phyloP scores from a whole-genome alignment of 2,888 invertebrate species.

The Meliscaeva auricollis region DNA sequence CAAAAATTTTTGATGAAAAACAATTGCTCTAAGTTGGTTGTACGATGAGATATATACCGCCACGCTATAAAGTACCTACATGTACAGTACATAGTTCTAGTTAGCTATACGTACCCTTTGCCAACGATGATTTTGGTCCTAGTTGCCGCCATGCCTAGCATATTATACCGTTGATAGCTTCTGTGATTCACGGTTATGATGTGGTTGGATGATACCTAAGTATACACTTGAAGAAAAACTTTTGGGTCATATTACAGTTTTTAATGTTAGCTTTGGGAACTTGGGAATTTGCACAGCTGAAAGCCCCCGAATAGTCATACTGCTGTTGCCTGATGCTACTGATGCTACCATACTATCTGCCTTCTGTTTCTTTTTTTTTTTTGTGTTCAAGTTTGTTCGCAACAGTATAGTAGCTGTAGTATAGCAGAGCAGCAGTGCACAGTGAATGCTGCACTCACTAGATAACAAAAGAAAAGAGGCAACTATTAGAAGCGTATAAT shows the following conservation, averaged over 20 bases:
- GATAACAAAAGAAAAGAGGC: constrained; percentile 35
- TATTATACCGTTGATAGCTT: constrained; percentile 7
- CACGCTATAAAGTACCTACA: no score
- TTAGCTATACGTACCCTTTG: not conserved
- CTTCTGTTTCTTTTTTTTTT: not conserved
- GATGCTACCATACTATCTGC: not conserved
- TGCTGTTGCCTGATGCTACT: not conserved
- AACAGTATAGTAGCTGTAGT: not conserved
- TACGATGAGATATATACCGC: not conserved
- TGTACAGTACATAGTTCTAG: not conserved
- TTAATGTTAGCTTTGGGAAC: constrained; percentile 26
- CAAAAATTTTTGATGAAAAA: constrained; percentile 69
- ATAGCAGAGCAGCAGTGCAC: not conserved
- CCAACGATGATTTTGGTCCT: not conserved
- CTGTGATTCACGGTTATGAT: constrained; percentile 29
- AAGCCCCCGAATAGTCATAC: constrained; percentile 13
- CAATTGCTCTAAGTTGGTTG: constrained; percentile 48
- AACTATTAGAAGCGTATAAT: constrained; percentile 36
- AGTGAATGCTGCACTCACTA: constrained; percentile 49
- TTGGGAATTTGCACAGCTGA: constrained; percentile 14
- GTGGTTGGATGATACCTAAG: constrained; percentile 31
- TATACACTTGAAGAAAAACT: constrained; percentile 14
- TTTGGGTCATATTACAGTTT: constrained; percentile 35
- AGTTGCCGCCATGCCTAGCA: not conserved
- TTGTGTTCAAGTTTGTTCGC: not conserved